Percentiles rank a stretch among this genome's conserved stretches.
phyloP scores from a whole-genome alignment of 2,797 vertebrate species.

The Dipus sagitta region DNA sequence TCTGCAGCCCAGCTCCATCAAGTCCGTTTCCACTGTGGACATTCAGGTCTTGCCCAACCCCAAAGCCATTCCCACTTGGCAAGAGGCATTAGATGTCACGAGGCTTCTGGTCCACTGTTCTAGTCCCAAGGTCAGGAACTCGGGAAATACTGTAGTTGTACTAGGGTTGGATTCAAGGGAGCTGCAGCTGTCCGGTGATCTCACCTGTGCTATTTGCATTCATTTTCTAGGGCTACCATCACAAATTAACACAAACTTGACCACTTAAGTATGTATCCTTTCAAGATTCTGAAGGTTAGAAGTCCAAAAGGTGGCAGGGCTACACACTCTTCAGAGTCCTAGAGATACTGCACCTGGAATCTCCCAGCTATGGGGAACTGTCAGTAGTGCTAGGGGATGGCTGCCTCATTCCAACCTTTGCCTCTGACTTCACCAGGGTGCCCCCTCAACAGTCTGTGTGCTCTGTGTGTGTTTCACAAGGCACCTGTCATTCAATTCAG shows the following conservation, averaged over 20 bases:
- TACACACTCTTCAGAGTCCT: accelerated
- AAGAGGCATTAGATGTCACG: background rate
- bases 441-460: no score
- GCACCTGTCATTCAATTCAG: background rate
- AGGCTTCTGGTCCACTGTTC: background rate
- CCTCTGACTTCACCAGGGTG: background rate
- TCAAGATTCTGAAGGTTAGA: background rate
- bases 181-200: accelerated
- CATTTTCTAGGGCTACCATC: background rate
- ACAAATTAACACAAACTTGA: background rate
- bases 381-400: background rate
- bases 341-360: no score
- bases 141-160: background rate
- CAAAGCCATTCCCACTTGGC: background rate
- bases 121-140: background rate
- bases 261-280: background rate
- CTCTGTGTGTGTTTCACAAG: background rate
- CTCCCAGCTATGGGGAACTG: no score
- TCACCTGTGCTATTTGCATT: accelerated
- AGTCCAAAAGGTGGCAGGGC: background rate
- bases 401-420: background rate
- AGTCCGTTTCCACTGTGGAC: background rate
- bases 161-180: background rate
- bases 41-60: background rate
- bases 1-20: background rate